phyloP scores from a whole-genome alignment of 1,140 invertebrate species.

The Neomicropteryx cornuta region DNA sequence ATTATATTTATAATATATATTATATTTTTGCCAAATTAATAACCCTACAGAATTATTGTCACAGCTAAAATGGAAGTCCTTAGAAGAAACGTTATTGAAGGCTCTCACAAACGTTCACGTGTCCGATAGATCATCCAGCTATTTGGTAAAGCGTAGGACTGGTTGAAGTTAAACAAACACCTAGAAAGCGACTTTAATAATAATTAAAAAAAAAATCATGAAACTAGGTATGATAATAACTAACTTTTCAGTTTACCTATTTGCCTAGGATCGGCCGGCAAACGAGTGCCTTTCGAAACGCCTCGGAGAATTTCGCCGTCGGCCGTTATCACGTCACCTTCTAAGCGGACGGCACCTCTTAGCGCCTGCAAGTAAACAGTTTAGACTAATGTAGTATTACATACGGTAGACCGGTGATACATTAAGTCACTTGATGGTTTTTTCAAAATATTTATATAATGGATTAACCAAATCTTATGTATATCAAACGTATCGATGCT shows the following conservation, averaged over 20 bases:
- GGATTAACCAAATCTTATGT: neutral
- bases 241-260: slow-evolving; percentile 18
- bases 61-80: no score
- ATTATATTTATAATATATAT: no score
- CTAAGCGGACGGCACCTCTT: slow-evolving; percentile 77
- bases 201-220: neutral
- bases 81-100: no score
- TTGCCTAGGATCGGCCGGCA: slow-evolving; percentile 27
- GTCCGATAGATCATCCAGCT: no score
- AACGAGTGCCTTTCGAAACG: slow-evolving; percentile 31
- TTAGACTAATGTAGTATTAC: neutral
- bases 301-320: slow-evolving; percentile 74
- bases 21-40: no score
- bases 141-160: no score
- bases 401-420: no score
- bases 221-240: neutral
- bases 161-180: no score
- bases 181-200: no score
- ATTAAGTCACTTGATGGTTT: slow-evolving; percentile 54
- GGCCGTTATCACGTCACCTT: slow-evolving; percentile 91
- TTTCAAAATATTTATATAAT: slow-evolving; percentile 1
- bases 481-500: neutral
- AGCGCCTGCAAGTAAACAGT: slow-evolving; percentile 52
- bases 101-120: no score
- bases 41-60: no score